phyloP scores from a whole-genome alignment of 2,888 invertebrate species.

The Pedicia rivosa region DNA sequence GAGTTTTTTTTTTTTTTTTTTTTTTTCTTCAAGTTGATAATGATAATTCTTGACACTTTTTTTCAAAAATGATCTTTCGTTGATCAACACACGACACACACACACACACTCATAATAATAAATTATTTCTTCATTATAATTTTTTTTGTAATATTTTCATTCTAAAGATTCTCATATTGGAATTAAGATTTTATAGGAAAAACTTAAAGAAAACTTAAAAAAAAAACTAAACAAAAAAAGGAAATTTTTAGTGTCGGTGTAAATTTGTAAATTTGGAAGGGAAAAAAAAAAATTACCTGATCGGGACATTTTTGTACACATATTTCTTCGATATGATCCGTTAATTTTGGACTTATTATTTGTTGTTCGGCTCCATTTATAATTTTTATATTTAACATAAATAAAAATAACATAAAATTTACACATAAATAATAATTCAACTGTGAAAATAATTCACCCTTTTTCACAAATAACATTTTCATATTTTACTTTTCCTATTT shows the following conservation, averaged over 20 bases:
- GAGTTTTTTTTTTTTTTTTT: too few species aligned
- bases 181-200: background rate
- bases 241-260: background rate
- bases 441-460: constrained; percentile 1
- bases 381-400: too few species aligned
- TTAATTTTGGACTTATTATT: background rate
- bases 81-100: too few species aligned
- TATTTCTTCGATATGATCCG: constrained; percentile 5
- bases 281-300: constrained; percentile 4
- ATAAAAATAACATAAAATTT: background rate
- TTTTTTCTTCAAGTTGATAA: too few species aligned
- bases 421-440: background rate
- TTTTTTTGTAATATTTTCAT: too few species aligned
- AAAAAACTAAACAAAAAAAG: background rate
- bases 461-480: too few species aligned
- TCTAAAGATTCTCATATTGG: too few species aligned
- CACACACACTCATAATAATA: background rate
- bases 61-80: too few species aligned
- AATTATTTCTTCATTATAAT: too few species aligned
- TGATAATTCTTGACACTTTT: too few species aligned
- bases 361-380: background rate
- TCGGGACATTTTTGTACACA: constrained; percentile 10
- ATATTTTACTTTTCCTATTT: too few species aligned
- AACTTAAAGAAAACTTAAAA: background rate
- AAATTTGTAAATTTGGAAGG: background rate